A percentile compares a stretch with the other conserved stretches of the same genome.
Conservation (phyloP, 2,888 invertebrate genomes). For the Clusia tigrina region DNA sequence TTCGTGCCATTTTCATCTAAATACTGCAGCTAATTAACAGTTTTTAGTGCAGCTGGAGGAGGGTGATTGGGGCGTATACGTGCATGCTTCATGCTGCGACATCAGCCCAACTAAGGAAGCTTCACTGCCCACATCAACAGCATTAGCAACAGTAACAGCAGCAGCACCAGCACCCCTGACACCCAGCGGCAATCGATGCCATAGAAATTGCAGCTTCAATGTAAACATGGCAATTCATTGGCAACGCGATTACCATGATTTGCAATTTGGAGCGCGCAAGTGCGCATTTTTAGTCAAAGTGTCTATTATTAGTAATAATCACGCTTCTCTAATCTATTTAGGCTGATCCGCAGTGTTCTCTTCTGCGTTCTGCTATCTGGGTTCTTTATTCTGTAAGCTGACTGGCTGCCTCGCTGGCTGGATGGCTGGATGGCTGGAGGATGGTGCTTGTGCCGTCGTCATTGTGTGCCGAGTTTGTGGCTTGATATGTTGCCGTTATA, state of each 20-base stretch:
- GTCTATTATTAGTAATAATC: conserved; percentile 36
- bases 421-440: background rate
- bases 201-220: conserved; percentile 6
- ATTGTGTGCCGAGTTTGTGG: conserved; percentile 32
- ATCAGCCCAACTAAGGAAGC: background rate
- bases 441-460: background rate
- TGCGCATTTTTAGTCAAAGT: conserved; percentile 38
- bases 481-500: conserved; percentile 38
- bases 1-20: too few species aligned
- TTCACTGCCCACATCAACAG: background rate
- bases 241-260: conserved; percentile 28
- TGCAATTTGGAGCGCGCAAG: conserved; percentile 32
- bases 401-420: conserved; percentile 18
- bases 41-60: too few species aligned
- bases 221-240: conserved; percentile 32
- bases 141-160: background rate
- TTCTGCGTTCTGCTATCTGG: background rate
- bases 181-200: background rate
- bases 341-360: conserved; percentile 23
- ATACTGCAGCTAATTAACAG: too few species aligned
- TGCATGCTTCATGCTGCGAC: background rate
- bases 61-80: background rate
- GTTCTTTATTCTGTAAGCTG: background rate
- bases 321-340: conserved; percentile 37
- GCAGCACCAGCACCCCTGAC: background rate